A percentile compares a stretch with the other conserved stretches of the same genome.
phyloP scores from a whole-genome alignment of 92 coral and sea anemone species.

The Isaurus tuberculatus region DNA sequence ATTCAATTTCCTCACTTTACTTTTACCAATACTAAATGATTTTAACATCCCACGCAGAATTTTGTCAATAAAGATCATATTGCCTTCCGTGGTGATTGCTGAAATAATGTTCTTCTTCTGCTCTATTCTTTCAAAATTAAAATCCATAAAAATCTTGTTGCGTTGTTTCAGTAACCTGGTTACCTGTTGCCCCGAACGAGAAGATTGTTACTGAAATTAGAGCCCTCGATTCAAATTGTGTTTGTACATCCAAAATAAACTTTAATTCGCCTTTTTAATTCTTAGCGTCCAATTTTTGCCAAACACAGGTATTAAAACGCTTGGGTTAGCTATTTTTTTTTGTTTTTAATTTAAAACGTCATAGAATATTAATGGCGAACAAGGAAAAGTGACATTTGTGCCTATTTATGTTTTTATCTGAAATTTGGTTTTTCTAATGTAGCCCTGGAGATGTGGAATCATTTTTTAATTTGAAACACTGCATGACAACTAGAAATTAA shows the following conservation, averaged over 20 bases:
- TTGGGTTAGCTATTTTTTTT: not conserved
- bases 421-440: not conserved
- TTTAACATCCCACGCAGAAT: slow-evolving; percentile 39
- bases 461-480: not conserved
- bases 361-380: not conserved
- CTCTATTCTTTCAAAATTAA: slow-evolving; percentile 23
- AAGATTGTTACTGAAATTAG: not conserved
- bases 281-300: not conserved
- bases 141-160: slow-evolving; percentile 18
- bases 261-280: not conserved
- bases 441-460: not conserved
- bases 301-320: not conserved
- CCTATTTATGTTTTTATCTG: not conserved
- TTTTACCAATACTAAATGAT: slow-evolving; percentile 19
- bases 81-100: slow-evolving; percentile 1
- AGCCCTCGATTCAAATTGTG: not conserved
- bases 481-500: not conserved
- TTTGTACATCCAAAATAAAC: not conserved
- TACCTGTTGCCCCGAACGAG: slow-evolving; percentile 19
- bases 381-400: not conserved
- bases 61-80: slow-evolving; percentile 26
- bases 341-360: not conserved
- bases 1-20: not conserved
- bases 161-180: not conserved
- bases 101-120: not conserved